Conservation (phyloP, 2,113 vertebrate genomes). For the Centropus unirufus region DNA sequence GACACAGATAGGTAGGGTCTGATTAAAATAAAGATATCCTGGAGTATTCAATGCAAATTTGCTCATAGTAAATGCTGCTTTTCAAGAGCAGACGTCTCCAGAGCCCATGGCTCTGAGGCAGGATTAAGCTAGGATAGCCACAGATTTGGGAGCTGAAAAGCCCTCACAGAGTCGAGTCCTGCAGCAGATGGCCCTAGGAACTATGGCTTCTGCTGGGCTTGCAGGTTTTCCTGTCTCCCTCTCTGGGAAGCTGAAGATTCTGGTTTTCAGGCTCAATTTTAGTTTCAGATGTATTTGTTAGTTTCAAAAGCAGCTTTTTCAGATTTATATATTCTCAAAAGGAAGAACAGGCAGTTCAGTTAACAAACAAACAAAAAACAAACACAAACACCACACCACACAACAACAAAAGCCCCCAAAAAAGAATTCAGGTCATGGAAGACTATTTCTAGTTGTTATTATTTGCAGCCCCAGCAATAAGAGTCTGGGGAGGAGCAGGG, state of each 20-base stretch:
- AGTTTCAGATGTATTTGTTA: background rate
- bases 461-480: background rate
- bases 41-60: background rate
- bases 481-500: background rate
- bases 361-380: background rate
- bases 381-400: no score
- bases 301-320: background rate
- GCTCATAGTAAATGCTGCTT: background rate
- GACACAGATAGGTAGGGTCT: background rate
- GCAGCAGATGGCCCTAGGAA: background rate
- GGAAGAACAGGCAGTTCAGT: background rate
- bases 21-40: background rate
- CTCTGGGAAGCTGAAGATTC: background rate
- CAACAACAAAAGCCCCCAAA: no score
- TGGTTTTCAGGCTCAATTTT: background rate
- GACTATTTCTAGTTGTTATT: background rate
- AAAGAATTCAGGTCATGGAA: background rate
- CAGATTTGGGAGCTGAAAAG: background rate
- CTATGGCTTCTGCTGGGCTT: background rate
- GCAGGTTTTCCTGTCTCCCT: background rate
- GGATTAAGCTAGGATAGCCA: background rate
- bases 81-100: background rate
- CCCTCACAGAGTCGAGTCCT: background rate
- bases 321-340: background rate
- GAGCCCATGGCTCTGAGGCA: background rate